Base-by-base conservation (phyloP, 2,797 vertebrate genomes). In the Halcyon chelicuti region DNA sequence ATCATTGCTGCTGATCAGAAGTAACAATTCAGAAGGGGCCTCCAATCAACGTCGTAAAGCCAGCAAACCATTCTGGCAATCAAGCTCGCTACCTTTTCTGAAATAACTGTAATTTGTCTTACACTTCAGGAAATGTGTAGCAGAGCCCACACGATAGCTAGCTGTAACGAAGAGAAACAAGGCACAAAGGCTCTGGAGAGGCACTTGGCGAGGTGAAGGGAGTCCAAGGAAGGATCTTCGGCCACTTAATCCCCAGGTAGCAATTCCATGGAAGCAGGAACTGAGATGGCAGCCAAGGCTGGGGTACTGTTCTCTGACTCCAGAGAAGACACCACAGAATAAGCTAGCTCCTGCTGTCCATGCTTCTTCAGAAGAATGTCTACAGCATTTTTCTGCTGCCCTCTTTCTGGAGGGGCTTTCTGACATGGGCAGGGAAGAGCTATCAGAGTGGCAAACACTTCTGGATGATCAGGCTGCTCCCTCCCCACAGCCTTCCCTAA, bases 251-350 rank as follows among this genome's bases (percentile, higher is more conserved):
- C 23, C 20, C 31, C 31, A 51, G 54, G 68, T n/a, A 85, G 51
- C 54, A 67, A 39, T 33, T 60, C 31, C 47, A 68, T 0, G 4
- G 78, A 76, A 39, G 58, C 33, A 12, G 42, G 42, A 93, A 70
- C 10, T 0, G 2, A 62, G 55, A 37, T 2, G 33, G 63, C 29
- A 44, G 72, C 63, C 0, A 0, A 79, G 39, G 39, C 1, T 29
- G 44, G 35, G 13, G 26, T 8, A n/a, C 67, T 2, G 33, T 22
- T 70, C 62, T 54, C 55, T 4, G 15, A 3, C 25, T n/a, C 68
- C 22, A 39, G 66, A 80, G 57, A 44, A 12, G 58, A 65, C 25
- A 14, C 18, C 2, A 3, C 81, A 75, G 55, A 60, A 33, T 26
- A 57, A 82, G 29, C 26, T 28, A 23, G 40, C 40, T 78, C 46